A percentile compares a stretch with the other conserved stretches of the same genome.
Evolutionary conservation across 2,888 invertebrate species (phyloP).

Genomic region (Rugalucina vietnamica): DNA sequence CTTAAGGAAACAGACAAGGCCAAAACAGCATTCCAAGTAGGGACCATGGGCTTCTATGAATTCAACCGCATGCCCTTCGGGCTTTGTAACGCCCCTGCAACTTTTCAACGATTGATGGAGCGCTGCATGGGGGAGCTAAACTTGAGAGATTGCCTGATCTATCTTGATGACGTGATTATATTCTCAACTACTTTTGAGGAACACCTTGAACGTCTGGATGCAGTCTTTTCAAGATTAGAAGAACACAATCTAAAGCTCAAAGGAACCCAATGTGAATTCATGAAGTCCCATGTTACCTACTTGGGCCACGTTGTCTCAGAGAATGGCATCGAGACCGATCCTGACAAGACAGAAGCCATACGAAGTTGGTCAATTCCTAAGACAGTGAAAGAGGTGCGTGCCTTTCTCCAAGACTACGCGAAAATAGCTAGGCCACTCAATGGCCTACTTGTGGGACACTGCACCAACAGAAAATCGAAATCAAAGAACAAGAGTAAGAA

Average conservation of each 20-base stretch:
- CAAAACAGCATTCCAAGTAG: background rate
- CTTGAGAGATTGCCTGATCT: conserved; percentile 30
- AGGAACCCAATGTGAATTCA: conserved; percentile 38
- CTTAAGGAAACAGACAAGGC: background rate
- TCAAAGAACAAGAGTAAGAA: background rate
- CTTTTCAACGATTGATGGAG: background rate
- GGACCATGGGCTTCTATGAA: background rate
- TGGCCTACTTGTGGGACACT: conserved; percentile 3
- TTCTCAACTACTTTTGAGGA: conserved; percentile 36
- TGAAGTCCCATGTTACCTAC: background rate
- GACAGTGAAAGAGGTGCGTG: background rate
- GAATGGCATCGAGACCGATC: conserved; percentile 7
- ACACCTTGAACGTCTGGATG: conserved; percentile 32
- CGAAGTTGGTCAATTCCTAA: conserved; percentile 13
- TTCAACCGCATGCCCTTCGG: background rate
- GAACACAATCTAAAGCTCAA: conserved; percentile 35
- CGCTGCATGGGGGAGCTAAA: background rate
- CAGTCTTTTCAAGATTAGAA: conserved; percentile 32
- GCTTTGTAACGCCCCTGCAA: background rate
- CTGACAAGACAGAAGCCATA: background rate
- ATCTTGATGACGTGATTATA: conserved; percentile 57
- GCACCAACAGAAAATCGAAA: background rate
- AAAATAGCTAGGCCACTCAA: conserved; percentile 15
- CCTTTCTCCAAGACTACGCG: conserved; percentile 29
- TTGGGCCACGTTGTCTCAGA: conserved; percentile 16